Conservation (phyloP, 2,113 vertebrate genomes). For the Hydrolagus affinis region DNA sequence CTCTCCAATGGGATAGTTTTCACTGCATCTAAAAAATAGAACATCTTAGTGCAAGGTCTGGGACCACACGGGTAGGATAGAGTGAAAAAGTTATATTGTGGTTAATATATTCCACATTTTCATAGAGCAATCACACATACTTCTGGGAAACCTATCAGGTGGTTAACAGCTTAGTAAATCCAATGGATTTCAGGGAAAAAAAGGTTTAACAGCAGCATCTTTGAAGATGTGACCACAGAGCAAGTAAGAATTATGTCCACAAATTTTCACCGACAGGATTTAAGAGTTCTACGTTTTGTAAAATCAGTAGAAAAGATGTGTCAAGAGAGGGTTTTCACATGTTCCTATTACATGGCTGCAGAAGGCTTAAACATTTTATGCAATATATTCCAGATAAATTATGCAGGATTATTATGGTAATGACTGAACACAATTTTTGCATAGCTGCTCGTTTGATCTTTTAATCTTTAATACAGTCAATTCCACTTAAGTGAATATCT, state of each 20-base stretch:
- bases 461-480: conserved; percentile 25
- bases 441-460: conserved; percentile 22
- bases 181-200: no score
- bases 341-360: not conserved
- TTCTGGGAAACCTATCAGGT: not conserved
- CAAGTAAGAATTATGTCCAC: not conserved
- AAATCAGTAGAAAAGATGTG: not conserved
- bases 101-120: not conserved
- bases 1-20: no score
- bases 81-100: not conserved
- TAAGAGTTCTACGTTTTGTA: not conserved
- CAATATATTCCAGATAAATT: conserved; percentile 24
- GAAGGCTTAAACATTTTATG: conserved; percentile 18
- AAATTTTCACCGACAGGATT: not conserved
- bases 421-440: conserved; percentile 11
- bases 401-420: conserved; percentile 23
- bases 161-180: not conserved
- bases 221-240: not conserved
- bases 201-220: not conserved
- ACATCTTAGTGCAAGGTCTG: not conserved
- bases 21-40: not conserved
- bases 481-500: conserved; percentile 26
- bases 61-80: not conserved
- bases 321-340: not conserved
- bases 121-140: not conserved